Percentiles rank a stretch among this genome's conserved stretches.
These are phyloP conservation scores for Delichon dasypus DNA, from an alignment of 2,797 vertebrate genomes.

Conservation along the genomic window DNA sequence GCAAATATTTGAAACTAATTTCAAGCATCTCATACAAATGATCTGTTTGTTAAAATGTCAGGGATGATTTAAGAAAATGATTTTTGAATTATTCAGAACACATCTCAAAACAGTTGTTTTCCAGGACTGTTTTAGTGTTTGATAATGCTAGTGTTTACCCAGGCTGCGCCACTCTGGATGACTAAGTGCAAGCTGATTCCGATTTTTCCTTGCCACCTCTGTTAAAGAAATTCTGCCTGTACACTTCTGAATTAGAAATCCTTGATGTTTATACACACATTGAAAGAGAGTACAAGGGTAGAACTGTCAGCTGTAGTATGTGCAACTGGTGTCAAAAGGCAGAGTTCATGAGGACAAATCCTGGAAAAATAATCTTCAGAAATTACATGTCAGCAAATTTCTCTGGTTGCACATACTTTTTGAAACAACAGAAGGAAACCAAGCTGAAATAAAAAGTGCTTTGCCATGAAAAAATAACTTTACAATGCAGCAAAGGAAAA, in stretches of 20 bases:
- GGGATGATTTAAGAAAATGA: not conserved
- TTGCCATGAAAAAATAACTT: not conserved
- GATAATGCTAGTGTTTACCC: not conserved
- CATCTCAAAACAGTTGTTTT: not conserved
- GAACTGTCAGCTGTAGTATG: not conserved
- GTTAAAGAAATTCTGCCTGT: not conserved
- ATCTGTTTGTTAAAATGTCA: not conserved
- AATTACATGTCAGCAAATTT: not conserved
- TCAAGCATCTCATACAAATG: not conserved
- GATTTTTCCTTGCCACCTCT: not conserved
- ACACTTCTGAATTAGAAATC: not conserved
- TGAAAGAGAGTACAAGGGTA: not conserved
- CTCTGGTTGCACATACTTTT: not conserved
- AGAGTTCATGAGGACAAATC: not conserved
- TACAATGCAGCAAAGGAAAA: not conserved
- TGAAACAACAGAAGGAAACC: not conserved
- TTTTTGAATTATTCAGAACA: not conserved
- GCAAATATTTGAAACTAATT: not conserved
- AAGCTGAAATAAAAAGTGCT: not conserved
- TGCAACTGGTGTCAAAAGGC: not conserved
- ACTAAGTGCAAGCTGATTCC: not conserved
- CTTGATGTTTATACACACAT: not conserved
- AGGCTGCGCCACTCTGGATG: not conserved
- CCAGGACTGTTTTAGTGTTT: not conserved
- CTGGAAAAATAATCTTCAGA: slow-evolving; percentile 31